These are phyloP conservation scores for Zaprionus vittiger DNA, from an alignment of 1,140 invertebrate species.

Conservation along the genomic window DNA sequence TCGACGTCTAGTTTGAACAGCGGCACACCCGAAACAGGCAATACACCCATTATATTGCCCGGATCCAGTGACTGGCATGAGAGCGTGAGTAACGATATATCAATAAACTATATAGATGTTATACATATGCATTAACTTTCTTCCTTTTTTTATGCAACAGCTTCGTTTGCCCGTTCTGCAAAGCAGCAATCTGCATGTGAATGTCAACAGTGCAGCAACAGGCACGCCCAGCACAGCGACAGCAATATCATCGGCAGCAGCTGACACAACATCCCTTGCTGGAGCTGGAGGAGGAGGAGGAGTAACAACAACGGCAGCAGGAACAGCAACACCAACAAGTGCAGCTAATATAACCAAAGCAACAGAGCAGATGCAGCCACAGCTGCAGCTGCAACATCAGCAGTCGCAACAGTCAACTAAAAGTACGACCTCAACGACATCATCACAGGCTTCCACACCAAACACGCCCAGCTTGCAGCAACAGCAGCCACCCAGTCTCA, in stretches of 20 bases:
- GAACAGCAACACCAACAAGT: slow-evolving; percentile 25
- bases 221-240: slow-evolving; percentile 14
- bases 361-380: slow-evolving; percentile 47
- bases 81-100: slow-evolving; percentile 58
- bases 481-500: slow-evolving; percentile 50
- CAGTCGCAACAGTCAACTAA: slow-evolving; percentile 41
- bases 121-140: neutral
- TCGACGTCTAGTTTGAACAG: slow-evolving; percentile 85
- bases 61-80: slow-evolving; percentile 73
- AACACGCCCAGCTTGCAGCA: slow-evolving; percentile 63
- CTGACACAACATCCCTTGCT: slow-evolving; percentile 14
- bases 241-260: neutral
- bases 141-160: slow-evolving; percentile 4
- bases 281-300: slow-evolving; percentile 37
- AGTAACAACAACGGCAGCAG: slow-evolving; percentile 17
- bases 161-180: slow-evolving; percentile 68
- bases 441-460: slow-evolving; percentile 71
- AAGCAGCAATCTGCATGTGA: slow-evolving; percentile 70
- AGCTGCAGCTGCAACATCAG: slow-evolving; percentile 57
- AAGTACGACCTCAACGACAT: slow-evolving; percentile 55
- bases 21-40: slow-evolving; percentile 70
- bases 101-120: neutral
- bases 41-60: slow-evolving; percentile 70
- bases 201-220: slow-evolving; percentile 40
- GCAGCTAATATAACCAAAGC: slow-evolving; percentile 71